phyloP scores from a whole-genome alignment of 2,888 invertebrate species.

The Reticulitermes lucifugus region DNA sequence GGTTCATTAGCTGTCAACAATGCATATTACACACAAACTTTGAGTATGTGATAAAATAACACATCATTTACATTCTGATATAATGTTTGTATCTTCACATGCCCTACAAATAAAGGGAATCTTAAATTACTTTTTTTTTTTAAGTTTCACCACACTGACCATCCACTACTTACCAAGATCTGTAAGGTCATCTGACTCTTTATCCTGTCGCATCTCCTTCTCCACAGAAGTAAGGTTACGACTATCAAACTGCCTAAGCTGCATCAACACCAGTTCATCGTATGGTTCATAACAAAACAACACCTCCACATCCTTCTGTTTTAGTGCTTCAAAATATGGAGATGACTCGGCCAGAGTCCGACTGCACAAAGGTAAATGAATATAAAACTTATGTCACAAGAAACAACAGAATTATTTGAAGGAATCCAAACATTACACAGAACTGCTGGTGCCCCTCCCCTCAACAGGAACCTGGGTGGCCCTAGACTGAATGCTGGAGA shows the following conservation, averaged over 20 bases:
- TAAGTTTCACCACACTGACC: background rate
- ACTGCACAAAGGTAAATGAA: slow-evolving; percentile 66
- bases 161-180: slow-evolving; percentile 68
- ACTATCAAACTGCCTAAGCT: slow-evolving; percentile 81
- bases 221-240: slow-evolving; percentile 88
- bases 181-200: slow-evolving; percentile 68
- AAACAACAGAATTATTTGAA: no score
- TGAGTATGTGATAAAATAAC: no score
- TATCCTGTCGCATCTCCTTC: slow-evolving; percentile 88
- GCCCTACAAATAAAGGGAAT: no score
- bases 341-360: slow-evolving; percentile 93
- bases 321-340: slow-evolving; percentile 94
- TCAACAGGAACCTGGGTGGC: no score
- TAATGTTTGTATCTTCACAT: no score
- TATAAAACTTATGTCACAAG: no score
- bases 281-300: slow-evolving; percentile 97
- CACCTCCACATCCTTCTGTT: slow-evolving; percentile 89
- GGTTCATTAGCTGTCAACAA: no score
- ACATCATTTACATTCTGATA: no score
- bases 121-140: background rate
- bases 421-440: no score
- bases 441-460: no score
- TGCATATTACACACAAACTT: no score
- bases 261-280: slow-evolving; percentile 94
- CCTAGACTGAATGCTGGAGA: no score